Conservation (phyloP, 1,140 invertebrate species). For the Psilanteris sp. region DNA sequence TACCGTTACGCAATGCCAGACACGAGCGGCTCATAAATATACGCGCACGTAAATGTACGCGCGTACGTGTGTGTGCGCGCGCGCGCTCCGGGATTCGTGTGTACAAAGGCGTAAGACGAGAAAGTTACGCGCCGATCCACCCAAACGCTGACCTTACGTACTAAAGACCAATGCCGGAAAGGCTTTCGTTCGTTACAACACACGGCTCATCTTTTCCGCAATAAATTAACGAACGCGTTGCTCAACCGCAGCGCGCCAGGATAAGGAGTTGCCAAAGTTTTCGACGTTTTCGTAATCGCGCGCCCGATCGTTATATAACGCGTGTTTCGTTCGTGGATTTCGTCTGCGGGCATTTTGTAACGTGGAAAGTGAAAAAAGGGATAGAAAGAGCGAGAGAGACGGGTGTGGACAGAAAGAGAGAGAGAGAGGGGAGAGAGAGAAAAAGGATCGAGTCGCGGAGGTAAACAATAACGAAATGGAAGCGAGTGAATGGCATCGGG, state of each 20-base stretch:
- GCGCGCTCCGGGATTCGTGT: constrained; percentile 20
- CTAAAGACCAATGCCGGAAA: constrained; percentile 64
- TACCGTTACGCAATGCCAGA: constrained; percentile 77
- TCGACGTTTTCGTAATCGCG: constrained; percentile 43
- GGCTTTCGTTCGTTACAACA: constrained; percentile 53
- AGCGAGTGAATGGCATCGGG: too few relatives aligned
- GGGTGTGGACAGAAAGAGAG: too few relatives aligned
- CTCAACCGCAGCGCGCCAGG: constrained; percentile 19
- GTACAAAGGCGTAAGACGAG: constrained; percentile 67
- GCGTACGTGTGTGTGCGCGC: constrained; percentile 10
- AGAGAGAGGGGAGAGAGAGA: too few relatives aligned
- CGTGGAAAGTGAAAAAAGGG: neutral
- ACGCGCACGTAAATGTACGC: constrained; percentile 52
- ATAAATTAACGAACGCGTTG: constrained; percentile 47
- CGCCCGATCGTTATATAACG: constrained; percentile 26
- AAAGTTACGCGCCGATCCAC: constrained; percentile 74
- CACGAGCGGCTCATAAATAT: constrained; percentile 60
- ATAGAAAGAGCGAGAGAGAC: too few relatives aligned
- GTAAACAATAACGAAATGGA: too few relatives aligned
- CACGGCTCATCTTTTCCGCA: constrained; percentile 49
- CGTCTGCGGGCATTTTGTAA: neutral
- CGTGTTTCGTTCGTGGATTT: constrained; percentile 7
- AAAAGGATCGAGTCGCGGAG: too few relatives aligned
- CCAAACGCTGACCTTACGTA: constrained; percentile 79
- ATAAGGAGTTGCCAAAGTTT: constrained; percentile 37